Percentiles rank a stretch among this genome's conserved stretches.
phyloP scores from a whole-genome alignment of 2,888 invertebrate species.

The Eucriotettix oculatus region DNA sequence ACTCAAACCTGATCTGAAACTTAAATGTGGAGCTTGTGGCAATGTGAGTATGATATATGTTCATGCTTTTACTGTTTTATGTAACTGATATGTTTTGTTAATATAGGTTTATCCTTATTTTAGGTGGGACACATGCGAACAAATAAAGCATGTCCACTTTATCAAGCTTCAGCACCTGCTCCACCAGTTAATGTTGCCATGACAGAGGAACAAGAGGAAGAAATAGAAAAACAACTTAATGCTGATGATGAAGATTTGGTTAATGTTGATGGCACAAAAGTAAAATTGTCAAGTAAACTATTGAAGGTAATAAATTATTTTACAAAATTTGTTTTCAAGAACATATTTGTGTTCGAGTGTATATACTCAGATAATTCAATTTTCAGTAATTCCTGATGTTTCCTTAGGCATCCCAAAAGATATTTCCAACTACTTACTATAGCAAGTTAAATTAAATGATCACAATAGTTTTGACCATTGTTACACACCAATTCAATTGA shows the following conservation, averaged over 20 bases:
- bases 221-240: conserved; percentile 56
- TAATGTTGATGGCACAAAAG: conserved; percentile 88
- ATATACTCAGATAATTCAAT: too few relatives aligned
- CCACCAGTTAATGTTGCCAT: conserved; percentile 50
- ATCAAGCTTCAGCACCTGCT: conserved; percentile 49
- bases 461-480: too few relatives aligned
- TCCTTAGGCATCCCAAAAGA: too few relatives aligned
- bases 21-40: conserved; percentile 95
- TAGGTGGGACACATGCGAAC: conserved; percentile 60
- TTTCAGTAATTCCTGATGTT: too few relatives aligned
- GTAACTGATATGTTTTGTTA: background rate
- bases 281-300: conserved; percentile 74
- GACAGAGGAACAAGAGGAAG: conserved; percentile 66
- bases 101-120: background rate
- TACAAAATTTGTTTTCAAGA: too few relatives aligned
- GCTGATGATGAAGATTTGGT: conserved; percentile 74
- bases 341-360: too few relatives aligned
- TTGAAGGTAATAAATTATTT: conserved; percentile 41
- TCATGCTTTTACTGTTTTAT: background rate
- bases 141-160: conserved; percentile 93
- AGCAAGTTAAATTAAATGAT: too few relatives aligned
- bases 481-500: too few relatives aligned
- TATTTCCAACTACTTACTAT: too few relatives aligned
- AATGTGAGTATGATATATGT: conserved; percentile 37
- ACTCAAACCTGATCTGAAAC: conserved; percentile 73